Conservation (phyloP, 1,140 invertebrate species). For the Liolophura sinensis region DNA sequence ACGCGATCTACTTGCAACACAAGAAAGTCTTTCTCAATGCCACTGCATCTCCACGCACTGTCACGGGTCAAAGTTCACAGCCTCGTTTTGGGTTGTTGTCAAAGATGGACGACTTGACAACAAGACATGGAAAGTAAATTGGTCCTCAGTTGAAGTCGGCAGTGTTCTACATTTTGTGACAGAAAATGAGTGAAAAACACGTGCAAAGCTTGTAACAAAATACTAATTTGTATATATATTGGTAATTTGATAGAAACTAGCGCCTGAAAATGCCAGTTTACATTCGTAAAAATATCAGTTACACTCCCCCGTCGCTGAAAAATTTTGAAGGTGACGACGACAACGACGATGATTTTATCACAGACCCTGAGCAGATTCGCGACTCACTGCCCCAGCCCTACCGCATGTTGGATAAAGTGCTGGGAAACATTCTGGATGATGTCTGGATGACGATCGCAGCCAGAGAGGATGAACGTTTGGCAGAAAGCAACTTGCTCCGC, state of each 20-base stretch:
- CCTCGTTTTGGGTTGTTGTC: constrained; percentile 1
- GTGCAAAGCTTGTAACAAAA: no score
- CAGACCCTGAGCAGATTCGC: constrained; percentile 48
- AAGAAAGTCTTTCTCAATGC: neutral
- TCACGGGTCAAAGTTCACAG: neutral
- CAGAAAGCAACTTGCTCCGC: constrained; percentile 32
- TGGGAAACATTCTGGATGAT: constrained; percentile 40
- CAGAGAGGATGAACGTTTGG: constrained; percentile 35
- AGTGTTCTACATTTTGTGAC: no score
- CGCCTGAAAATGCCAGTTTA: constrained; percentile 46
- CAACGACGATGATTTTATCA: constrained; percentile 51
- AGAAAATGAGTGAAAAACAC: no score
- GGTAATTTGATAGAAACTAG: no score
- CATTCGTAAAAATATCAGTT: constrained; percentile 43
- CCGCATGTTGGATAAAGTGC: constrained; percentile 51
- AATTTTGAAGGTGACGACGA: constrained; percentile 46
- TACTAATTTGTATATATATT: no score
- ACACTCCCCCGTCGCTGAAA: constrained; percentile 46
- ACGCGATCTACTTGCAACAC: neutral
- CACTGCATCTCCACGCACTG: no score
- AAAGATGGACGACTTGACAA: constrained; percentile 1
- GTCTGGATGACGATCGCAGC: constrained; percentile 42
- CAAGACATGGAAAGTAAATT: neutral
- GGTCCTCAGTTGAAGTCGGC: no score
- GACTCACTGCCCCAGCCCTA: constrained; percentile 53